These are phyloP conservation scores for Laothoe populi DNA, from an alignment of 2,888 invertebrate genomes.

Conservation along the genomic window DNA sequence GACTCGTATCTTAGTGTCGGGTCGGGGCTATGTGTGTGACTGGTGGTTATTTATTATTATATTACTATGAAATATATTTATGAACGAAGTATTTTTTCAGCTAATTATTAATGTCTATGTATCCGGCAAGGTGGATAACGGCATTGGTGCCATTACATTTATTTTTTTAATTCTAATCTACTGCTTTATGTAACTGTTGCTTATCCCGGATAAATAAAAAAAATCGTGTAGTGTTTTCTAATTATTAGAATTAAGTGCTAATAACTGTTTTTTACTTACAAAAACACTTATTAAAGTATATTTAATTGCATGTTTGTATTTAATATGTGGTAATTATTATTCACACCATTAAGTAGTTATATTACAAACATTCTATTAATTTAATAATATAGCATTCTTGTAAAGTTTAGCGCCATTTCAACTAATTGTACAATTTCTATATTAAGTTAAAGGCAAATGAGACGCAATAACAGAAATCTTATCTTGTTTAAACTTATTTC, in stretches of 20 bases:
- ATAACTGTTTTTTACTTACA: too few species aligned
- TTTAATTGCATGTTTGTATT: background rate
- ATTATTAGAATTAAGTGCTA: too few species aligned
- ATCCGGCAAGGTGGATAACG: background rate
- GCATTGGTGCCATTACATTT: background rate
- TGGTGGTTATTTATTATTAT: background rate
- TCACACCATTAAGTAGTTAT: background rate
- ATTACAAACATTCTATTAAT: background rate
- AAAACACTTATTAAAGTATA: background rate
- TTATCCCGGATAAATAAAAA: too few species aligned
- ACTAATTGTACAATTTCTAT: slow-evolving; percentile 34
- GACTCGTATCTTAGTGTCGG: too few species aligned
- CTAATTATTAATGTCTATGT: background rate
- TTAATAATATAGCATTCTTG: background rate
- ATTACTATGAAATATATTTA: background rate
- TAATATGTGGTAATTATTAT: background rate
- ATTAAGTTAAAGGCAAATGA: slow-evolving; percentile 38
- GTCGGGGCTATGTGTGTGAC: too few species aligned
- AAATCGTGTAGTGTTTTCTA: too few species aligned
- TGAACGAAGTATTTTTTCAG: background rate
- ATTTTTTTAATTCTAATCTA: too few species aligned
- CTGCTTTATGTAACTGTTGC: too few species aligned
- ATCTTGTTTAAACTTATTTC: slow-evolving; percentile 32
- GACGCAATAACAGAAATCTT: slow-evolving; percentile 43
- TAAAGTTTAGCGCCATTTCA: background rate